Evolutionary conservation across 2,113 vertebrate genomes (phyloP).

Genomic region (Albula glossodonta): DNA sequence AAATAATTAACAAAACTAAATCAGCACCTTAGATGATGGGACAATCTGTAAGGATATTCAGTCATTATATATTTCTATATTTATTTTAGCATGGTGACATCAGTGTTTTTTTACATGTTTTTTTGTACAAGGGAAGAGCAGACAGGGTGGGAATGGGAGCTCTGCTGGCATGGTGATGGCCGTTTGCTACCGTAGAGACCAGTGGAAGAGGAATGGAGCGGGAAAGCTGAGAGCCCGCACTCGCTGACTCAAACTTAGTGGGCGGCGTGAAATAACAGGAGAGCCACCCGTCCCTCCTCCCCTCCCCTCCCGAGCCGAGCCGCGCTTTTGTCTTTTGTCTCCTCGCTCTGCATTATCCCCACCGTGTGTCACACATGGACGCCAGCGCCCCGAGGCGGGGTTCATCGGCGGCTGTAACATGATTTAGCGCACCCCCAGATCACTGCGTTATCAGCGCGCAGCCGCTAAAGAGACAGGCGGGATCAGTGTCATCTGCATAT

Average conservation of each 20-base stretch:
- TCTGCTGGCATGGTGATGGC: neutral
- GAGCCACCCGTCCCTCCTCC: neutral
- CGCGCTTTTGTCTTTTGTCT: neutral
- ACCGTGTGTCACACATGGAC: neutral
- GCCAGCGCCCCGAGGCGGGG: neutral
- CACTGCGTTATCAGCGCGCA: neutral
- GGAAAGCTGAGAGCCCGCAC: neutral
- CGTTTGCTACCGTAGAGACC: constrained; percentile 5
- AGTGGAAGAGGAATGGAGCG: neutral
- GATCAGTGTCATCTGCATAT: neutral
- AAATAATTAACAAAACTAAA: neutral
- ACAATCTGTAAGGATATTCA: constrained; percentile 47
- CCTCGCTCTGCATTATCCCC: neutral
- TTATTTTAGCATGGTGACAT: constrained; percentile 12
- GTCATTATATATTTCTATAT: constrained; percentile 16
- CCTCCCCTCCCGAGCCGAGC: neutral
- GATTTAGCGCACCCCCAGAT: neutral
- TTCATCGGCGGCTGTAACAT: neutral
- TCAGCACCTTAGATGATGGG: constrained; percentile 53
- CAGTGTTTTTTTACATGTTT: neutral
- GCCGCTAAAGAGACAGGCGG: neutral
- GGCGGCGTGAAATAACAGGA: neutral
- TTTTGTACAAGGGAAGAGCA: neutral
- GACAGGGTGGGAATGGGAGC: constrained; percentile 1
- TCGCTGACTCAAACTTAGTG: neutral